Conservation (phyloP, 2,113 vertebrate genomes). For the Grammatotria lemairii region DNA sequence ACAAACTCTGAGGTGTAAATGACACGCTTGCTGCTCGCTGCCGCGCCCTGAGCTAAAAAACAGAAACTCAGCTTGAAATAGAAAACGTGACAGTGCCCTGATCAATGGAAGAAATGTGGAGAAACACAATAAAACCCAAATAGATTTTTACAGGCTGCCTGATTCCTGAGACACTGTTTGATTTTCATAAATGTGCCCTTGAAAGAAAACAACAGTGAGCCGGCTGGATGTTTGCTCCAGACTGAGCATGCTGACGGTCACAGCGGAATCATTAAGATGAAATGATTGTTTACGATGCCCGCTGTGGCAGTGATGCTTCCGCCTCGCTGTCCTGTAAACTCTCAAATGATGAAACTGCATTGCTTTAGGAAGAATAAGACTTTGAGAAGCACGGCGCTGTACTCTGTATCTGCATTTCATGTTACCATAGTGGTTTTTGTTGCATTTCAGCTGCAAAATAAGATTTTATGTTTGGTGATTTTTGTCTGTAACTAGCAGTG, state of each 20-base stretch:
- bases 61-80: not conserved
- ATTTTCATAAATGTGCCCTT: not conserved
- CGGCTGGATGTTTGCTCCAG: not conserved
- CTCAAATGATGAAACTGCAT: not conserved
- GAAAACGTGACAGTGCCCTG: not conserved
- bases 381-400: not conserved
- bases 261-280: not conserved
- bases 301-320: not conserved
- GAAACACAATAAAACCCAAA: not conserved
- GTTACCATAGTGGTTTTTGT: not conserved
- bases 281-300: not conserved
- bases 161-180: not conserved
- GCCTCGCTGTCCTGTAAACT: not conserved
- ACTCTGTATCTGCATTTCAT: not conserved
- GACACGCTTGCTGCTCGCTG: not conserved
- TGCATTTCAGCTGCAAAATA: not conserved
- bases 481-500: not conserved
- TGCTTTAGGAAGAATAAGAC: not conserved
- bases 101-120: not conserved
- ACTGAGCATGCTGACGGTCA: not conserved
- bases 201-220: not conserved
- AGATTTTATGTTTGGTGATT: not conserved
- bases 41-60: not conserved
- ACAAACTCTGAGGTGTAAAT: not conserved
- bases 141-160: not conserved